Evolutionary conservation across 2,113 vertebrate species (phyloP).

Genomic region (Orthonyx spaldingii): DNA sequence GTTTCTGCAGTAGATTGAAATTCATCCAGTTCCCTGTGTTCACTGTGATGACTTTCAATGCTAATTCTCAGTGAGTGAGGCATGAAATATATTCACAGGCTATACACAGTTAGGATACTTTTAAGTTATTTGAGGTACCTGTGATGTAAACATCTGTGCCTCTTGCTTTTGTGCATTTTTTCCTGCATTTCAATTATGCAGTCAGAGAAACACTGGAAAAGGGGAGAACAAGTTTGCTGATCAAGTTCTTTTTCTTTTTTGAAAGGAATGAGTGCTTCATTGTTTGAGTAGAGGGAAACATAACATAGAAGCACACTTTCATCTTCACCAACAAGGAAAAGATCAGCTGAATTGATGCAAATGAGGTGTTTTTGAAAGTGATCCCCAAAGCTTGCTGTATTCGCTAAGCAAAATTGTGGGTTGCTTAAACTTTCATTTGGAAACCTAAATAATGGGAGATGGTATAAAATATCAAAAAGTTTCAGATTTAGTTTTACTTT

Average conservation of each 20-base stretch:
- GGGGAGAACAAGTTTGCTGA: not conserved
- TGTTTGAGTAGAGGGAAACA: conserved; percentile 7
- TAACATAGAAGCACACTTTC: conserved; percentile 7
- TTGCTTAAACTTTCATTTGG: not conserved
- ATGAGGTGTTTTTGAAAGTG: conserved; percentile 28
- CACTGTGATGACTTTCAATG: conserved; percentile 61
- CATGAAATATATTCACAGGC: conserved; percentile 67
- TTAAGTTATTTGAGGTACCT: conserved; percentile 57
- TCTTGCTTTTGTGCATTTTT: conserved; percentile 5
- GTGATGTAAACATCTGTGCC: conserved; percentile 66
- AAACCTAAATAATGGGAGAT: not conserved
- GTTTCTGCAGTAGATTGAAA: conserved; percentile 66
- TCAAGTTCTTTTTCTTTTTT: not conserved
- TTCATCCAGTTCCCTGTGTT: conserved; percentile 60
- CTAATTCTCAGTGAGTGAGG: conserved; percentile 65
- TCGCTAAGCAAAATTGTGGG: not conserved
- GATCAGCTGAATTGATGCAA: conserved; percentile 21
- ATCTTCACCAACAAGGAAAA: conserved; percentile 22
- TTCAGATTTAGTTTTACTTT: not conserved
- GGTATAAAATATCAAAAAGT: not conserved
- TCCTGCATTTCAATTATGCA: conserved; percentile 51
- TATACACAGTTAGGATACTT: conserved; percentile 39
- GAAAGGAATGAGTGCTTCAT: conserved; percentile 4
- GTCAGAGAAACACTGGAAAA: conserved; percentile 30
- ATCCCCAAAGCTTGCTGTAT: not conserved